Evolutionary conservation across 1,140 invertebrate species (phyloP), one percentile per base, ranked within the genome.

Genomic region (Plectrocnemia conspersa): DNA sequence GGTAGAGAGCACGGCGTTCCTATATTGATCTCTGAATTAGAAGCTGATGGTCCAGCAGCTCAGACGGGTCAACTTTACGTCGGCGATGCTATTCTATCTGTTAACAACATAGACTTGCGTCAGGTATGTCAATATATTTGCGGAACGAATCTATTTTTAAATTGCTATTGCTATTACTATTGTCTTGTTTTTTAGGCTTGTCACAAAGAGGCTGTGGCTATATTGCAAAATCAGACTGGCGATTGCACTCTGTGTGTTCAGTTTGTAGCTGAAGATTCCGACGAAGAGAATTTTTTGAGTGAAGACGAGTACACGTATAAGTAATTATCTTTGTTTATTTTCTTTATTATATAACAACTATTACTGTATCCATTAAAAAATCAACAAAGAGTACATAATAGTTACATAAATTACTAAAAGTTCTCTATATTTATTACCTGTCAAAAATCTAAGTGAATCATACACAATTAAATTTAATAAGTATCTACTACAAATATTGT

Each of bases 1-100:
- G 89, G 88, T 7, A 79, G 84, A 57, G 89, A 92, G 66, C 88
- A 92, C 72, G 88, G 88, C 23, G 85, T 92, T 24, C 89, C 89
- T 0, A 88, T 92, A 54, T 68, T 92, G n/a, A 87, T 92, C 59
- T 90, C 88, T 16, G 88, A 91, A 70, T 76, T 92, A 64, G 86
- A 91, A 68, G 78, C 81, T 42, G 82, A 84, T 56, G 84, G 86
- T 47, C 85, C 87, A 33, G 88, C 87, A 2, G 81, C 84, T 33
- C 65, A 82, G 53, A 83, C 79, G 48, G 77, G 80, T 27, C 75
- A 82, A 35, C 70, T 92, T 2, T 88, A 81, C 70, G 85, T 91
- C 16, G 89, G 89, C 10, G 89, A 92, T 75, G 86, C 89, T 13
- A 89, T 91, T 60, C 69, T 91, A 2, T 80, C 79, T 59, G 88